Base-by-base conservation (phyloP, 2,888 invertebrate species). In the Mythimna pallens region DNA sequence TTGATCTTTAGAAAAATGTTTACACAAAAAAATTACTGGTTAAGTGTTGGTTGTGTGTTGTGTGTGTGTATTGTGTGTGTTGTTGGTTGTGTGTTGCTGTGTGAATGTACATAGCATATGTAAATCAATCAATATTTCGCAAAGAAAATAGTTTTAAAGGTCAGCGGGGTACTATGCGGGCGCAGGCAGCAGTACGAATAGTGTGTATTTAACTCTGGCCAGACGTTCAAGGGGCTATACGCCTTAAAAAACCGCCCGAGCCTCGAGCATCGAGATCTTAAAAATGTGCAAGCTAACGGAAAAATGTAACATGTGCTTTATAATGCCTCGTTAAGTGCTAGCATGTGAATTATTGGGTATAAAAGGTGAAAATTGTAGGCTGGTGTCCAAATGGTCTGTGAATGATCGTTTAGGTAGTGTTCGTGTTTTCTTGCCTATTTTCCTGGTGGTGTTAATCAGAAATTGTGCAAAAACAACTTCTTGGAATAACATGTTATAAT, bases 201-300 rank as follows among this genome's bases (percentile, higher is more conserved):
- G 30, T 30, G 30, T 30, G 30, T 30, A 30, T 30, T 30, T 30
- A 30, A 3, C 30, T 30, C 30, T 30, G 30, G 30, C 30, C 30
- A 30, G 30, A 30, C 3, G 30, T 30, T 30, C 30, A 30, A 30
- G 30, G 30, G 30, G 3, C 36, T 9, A 36, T 8, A 36, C 73
- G 79, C 10, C 12, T 81, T 84, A 82, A 83, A 84, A 76, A 83
- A 67, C 80, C 72, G 81, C 80, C 85, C 74, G 76, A 80, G 83
- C 84, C 82, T 25, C 25, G 25, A 25, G 78, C 82, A 86, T 81
- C 80, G 83, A 81, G 86, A 68, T 92, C 92, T 90, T 92, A 93
- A 93, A 93, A 94, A 93, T 94, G 94, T 94, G 93, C 93, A 93
- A 92, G 89, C 90, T 92, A 92, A 94, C 92, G 93, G 93, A 93